Evolutionary conservation across 2,797 vertebrate genomes (phyloP).

Genomic region (Silurus aristotelis): DNA sequence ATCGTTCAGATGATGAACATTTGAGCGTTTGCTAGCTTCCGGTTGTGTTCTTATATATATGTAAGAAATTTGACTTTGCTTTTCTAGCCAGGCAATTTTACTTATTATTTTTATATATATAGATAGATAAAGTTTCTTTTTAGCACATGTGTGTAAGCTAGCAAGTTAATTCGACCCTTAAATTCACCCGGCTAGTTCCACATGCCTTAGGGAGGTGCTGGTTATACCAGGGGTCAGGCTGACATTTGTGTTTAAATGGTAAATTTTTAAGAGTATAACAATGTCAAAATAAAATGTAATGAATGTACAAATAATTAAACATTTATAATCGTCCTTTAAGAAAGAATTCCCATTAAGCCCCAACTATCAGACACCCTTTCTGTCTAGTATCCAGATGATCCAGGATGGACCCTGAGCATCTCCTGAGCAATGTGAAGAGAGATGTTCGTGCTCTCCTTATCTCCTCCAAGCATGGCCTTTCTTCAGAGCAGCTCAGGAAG

Average conservation of each 20-base stretch:
- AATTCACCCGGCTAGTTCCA: neutral
- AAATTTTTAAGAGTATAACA: too few species aligned
- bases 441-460: slow-evolving; percentile 85
- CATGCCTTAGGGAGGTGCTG: neutral
- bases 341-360: too few species aligned
- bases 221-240: neutral
- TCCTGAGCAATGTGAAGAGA: slow-evolving; percentile 79
- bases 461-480: slow-evolving; percentile 80
- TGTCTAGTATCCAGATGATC: neutral
- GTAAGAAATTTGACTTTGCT: neutral
- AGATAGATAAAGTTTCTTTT: neutral
- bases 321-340: neutral
- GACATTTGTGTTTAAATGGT: neutral
- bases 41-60: neutral
- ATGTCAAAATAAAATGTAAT: neutral
- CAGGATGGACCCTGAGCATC: slow-evolving; percentile 70
- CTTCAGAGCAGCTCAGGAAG: slow-evolving; percentile 72
- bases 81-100: neutral
- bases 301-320: neutral
- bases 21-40: neutral
- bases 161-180: neutral
- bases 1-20: neutral
- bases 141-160: neutral
- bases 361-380: neutral
- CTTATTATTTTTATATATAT: neutral